These are phyloP conservation scores for Clunio marinus DNA, from an alignment of 2,888 invertebrate genomes.

Conservation along the genomic window DNA sequence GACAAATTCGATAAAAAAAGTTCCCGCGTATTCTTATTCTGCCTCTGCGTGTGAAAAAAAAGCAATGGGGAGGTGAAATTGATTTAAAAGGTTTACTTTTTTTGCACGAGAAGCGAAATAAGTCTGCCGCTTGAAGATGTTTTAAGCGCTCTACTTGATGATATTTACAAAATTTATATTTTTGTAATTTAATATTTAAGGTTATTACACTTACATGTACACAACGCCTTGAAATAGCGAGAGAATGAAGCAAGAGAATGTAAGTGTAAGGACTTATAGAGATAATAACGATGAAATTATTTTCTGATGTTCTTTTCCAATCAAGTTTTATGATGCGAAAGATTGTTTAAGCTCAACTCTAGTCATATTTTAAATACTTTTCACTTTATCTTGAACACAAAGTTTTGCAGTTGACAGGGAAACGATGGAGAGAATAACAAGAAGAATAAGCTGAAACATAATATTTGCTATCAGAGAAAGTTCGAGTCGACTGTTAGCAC, in stretches of 20 bases:
- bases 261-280: neutral
- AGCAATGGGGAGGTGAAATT: neutral
- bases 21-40: neutral
- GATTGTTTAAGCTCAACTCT: neutral
- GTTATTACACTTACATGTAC: no score
- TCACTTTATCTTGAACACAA: neutral
- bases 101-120: slow-evolving; percentile 17
- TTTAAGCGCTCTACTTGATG: neutral
- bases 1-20: neutral
- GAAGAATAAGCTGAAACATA: neutral
- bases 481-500: neutral
- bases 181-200: neutral
- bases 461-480: slow-evolving; percentile 22
- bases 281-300: slow-evolving; percentile 24
- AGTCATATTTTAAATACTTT: slow-evolving; percentile 22
- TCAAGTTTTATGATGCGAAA: slow-evolving; percentile 3
- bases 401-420: slow-evolving; percentile 8
- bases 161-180: slow-evolving; percentile 9
- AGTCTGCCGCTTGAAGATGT: neutral
- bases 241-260: neutral
- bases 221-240: no score
- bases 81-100: slow-evolving; percentile 28
- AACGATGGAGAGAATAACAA: neutral
- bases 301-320: slow-evolving; percentile 22
- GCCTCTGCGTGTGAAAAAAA: neutral